Conservation (phyloP, 2,113 vertebrate genomes). For the Campylorhamphus procurvoides region DNA sequence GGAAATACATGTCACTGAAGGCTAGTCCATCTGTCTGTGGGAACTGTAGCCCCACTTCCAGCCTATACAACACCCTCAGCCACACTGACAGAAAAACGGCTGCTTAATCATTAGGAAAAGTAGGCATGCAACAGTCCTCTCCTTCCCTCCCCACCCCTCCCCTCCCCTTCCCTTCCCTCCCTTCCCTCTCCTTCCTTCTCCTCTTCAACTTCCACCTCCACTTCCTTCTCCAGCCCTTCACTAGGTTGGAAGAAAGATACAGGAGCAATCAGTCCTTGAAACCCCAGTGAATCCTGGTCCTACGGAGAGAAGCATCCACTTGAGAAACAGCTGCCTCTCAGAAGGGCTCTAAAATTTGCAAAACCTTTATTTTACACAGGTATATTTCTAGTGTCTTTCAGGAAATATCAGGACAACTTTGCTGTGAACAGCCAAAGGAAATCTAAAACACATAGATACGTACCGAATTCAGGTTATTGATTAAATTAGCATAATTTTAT, state of each 20-base stretch:
- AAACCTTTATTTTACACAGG: not conserved
- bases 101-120: not conserved
- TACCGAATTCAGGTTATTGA: not conserved
- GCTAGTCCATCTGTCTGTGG: fast-evolving
- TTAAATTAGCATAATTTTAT: not conserved
- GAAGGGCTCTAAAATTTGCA: not conserved
- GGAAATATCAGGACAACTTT: not conserved
- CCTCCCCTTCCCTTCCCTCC: not conserved
- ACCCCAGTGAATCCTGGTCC: not conserved
- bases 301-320: not conserved
- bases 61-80: not conserved
- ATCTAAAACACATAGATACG: not conserved
- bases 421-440: not conserved
- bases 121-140: not conserved
- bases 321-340: not conserved
- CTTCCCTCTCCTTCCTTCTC: not conserved
- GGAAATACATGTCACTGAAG: not conserved
- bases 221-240: not conserved
- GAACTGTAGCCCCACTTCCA: not conserved
- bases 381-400: not conserved
- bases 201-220: not conserved
- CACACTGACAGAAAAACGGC: not conserved
- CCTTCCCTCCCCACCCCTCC: no score
- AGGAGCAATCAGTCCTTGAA: not conserved
- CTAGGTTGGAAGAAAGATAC: not conserved